phyloP scores from a whole-genome alignment of 2,113 vertebrate species.

The Ascaphus truei region DNA sequence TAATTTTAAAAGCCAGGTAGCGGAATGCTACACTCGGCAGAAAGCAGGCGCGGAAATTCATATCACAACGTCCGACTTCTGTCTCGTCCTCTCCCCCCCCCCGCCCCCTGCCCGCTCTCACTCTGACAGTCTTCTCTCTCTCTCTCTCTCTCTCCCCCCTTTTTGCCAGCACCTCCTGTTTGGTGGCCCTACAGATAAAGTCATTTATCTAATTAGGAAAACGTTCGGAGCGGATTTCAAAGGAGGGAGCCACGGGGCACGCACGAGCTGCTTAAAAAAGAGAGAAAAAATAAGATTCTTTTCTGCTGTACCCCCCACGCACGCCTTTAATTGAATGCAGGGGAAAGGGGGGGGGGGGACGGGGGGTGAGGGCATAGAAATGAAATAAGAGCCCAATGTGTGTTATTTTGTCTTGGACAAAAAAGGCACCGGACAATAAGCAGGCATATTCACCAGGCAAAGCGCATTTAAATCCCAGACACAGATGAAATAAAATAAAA shows the following conservation, averaged over 20 bases:
- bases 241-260: conserved; percentile 52
- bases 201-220: conserved; percentile 71
- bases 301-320: conserved; percentile 47
- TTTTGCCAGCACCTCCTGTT: conserved; percentile 65
- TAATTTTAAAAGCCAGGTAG: conserved; percentile 35
- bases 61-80: conserved; percentile 25
- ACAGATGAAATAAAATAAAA: conserved; percentile 35
- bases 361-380: conserved; percentile 44
- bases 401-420: conserved; percentile 49
- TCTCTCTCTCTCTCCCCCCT: background rate
- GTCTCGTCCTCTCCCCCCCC: background rate
- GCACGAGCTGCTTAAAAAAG: conserved; percentile 49
- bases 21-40: conserved; percentile 26
- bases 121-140: background rate
- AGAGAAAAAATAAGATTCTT: conserved; percentile 63
- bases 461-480: conserved; percentile 48
- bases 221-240: conserved; percentile 57
- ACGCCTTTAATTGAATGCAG: conserved; percentile 63
- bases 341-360: conserved; percentile 49
- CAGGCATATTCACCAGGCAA: conserved; percentile 42
- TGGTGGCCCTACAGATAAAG: conserved; percentile 57
- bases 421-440: conserved; percentile 49
- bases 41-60: conserved; percentile 21
- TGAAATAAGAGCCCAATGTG: conserved; percentile 52
- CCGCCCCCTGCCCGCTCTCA: conserved; percentile 2